Evolutionary conservation across 2,113 vertebrate genomes (phyloP), one percentile per base, ranked within the genome.

Genomic region (Malurus cyaneus): DNA sequence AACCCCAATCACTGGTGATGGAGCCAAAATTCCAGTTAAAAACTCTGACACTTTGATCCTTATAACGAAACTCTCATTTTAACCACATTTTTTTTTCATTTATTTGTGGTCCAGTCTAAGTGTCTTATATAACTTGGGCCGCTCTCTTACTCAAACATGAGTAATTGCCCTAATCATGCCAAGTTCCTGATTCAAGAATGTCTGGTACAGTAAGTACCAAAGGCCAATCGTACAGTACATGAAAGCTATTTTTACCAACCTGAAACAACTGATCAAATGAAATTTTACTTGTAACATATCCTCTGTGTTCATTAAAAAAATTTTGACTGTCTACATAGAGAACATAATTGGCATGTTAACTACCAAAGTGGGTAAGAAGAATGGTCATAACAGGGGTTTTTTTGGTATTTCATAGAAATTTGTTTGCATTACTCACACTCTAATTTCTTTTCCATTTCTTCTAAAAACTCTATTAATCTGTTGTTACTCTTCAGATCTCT

Each of bases 381-480:
- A 83, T 31, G 67, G 60, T 34, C 49, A 29, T 52, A 85, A 61
- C 34, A 18, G 42, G 61, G 18, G 8, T 36, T 36, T 36, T 42
- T 44, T 64, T 77, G 53, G 72, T 80, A 59, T 83, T 92, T 67
- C 23, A 34, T 34, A 80, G 52, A 74, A 92, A 94, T 60, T 78
- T 94, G 66, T 83, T 95, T 93, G 67, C 60, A 67, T 96, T 93
- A 87, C 71, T 94, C 79, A 67, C 77, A 36, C 60, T 83, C 86
- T 39, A 88, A 56, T 92, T 96, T 94, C 44, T 92, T 93, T 82
- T 93, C 78, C 31, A 39, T 92, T 93, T 95, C 76, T 94, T 86
- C 52, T 52, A 86, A 60, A 36, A 77, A 67, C 32, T 80, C 19
- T 39, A 29, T 73, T 92, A 93, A 87, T 82, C 60, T 65, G 56